Conservation (phyloP, 1,140 invertebrate genomes). For the Alviniconcha marisindica region DNA sequence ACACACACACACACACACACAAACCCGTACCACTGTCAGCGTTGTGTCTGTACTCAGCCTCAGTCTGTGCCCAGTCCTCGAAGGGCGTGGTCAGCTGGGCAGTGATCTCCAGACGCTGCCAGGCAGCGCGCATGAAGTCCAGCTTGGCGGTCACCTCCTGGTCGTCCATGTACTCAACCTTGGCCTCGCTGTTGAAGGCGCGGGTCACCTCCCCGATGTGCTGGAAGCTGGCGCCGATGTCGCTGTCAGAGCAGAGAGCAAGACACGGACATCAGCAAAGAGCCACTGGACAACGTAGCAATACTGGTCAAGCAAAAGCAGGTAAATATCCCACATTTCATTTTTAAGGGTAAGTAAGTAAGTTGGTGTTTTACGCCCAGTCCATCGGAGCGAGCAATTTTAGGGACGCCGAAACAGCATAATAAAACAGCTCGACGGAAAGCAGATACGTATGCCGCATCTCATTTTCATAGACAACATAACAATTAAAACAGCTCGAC, state of each 20-base stretch:
- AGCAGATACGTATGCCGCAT: too few relatives aligned
- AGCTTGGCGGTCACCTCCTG: slow-evolving; percentile 32
- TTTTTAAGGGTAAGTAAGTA: too few relatives aligned
- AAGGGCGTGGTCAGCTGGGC: slow-evolving; percentile 50
- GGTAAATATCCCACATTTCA: too few relatives aligned
- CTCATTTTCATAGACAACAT: too few relatives aligned
- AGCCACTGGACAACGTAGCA: too few relatives aligned
- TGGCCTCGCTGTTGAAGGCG: slow-evolving; percentile 33
- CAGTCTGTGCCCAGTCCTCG: slow-evolving; percentile 39
- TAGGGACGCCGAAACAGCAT: too few relatives aligned
- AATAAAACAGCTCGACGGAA: too few relatives aligned
- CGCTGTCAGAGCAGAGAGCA: not conserved
- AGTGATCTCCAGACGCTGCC: slow-evolving; percentile 34
- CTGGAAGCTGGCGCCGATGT: slow-evolving; percentile 27
- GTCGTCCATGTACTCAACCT: slow-evolving; percentile 49
- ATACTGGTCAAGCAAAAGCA: not conserved
- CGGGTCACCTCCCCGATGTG: not conserved
- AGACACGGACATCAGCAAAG: too few relatives aligned
- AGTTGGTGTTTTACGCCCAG: too few relatives aligned
- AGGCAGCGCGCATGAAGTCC: slow-evolving; percentile 20
- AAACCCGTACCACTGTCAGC: slow-evolving; percentile 30
- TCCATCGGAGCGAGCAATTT: too few relatives aligned
- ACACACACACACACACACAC: not conserved
- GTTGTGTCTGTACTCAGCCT: slow-evolving; percentile 42
- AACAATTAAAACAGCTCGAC: too few relatives aligned